These are phyloP conservation scores for Prietella phreatophila DNA, from an alignment of 2,113 vertebrate genomes.

Conservation along the genomic window DNA sequence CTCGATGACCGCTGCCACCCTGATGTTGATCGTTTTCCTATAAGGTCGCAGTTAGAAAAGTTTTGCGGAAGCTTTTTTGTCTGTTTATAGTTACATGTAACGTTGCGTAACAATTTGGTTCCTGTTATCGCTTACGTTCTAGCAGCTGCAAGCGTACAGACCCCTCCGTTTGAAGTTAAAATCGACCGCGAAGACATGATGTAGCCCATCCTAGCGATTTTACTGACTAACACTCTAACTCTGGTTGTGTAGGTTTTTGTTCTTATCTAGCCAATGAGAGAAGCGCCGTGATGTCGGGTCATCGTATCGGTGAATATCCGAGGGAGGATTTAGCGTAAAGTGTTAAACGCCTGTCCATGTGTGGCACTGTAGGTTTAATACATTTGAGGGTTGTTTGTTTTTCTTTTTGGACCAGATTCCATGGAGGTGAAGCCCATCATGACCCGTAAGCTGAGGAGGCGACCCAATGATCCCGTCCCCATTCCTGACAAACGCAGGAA, in stretches of 20 bases:
- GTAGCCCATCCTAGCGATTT: no score
- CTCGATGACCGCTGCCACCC: no score
- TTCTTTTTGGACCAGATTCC: slow-evolving; percentile 77
- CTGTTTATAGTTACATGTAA: not conserved
- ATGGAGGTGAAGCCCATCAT: slow-evolving; percentile 99
- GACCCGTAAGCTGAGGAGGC: slow-evolving; percentile 90
- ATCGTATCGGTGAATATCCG: not conserved
- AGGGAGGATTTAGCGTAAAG: no score
- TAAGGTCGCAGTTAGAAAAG: no score
- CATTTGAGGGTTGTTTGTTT: not conserved
- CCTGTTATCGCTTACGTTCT: not conserved
- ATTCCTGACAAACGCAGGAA: slow-evolving; percentile 97
- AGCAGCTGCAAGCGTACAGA: not conserved
- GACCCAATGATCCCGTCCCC: slow-evolving; percentile 95
- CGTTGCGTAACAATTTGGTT: not conserved
- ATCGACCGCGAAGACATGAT: not conserved
- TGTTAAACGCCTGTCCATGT: no score
- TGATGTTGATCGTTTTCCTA: not conserved
- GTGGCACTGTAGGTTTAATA: not conserved
- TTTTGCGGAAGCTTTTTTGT: not conserved
- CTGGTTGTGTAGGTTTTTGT: no score
- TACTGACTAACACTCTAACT: no score
- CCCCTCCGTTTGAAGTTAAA: not conserved
- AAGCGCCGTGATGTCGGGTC: not conserved
- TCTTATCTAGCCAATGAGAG: not conserved